A percentile compares a stretch with the other conserved stretches of the same genome.
These are phyloP conservation scores for Sabatieria punctata DNA, from an alignment of 2,888 invertebrate genomes.

Conservation along the genomic window DNA sequence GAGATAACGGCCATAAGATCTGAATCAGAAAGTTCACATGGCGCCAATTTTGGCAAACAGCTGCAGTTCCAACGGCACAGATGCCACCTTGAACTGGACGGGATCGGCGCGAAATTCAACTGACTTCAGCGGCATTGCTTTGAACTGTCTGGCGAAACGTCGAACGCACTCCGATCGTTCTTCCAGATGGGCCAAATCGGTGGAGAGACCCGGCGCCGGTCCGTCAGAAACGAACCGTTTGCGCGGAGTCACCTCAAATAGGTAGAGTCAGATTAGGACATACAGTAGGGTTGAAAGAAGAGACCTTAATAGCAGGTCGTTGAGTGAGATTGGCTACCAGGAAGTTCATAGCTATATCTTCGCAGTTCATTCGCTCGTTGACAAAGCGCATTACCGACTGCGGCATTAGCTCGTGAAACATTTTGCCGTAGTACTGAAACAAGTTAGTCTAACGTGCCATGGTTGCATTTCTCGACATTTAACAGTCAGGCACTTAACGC, in stretches of 20 bases:
- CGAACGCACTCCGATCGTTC: conserved; percentile 78
- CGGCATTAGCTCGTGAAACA: conserved; percentile 70
- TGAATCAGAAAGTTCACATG: no score
- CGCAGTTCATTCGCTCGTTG: conserved; percentile 88
- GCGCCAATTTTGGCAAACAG: no score
- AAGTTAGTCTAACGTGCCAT: no score
- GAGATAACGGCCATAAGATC: no score
- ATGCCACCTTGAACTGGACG: conserved; percentile 57
- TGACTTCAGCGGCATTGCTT: conserved; percentile 64
- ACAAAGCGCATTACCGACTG: conserved; percentile 68
- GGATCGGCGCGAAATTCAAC: conserved; percentile 90
- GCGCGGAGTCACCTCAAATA: conserved; percentile 59
- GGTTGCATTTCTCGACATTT: no score
- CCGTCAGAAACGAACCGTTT: conserved; percentile 95
- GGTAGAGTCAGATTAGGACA: neutral
- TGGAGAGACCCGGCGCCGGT: conserved; percentile 72
- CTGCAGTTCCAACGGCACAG: no score
- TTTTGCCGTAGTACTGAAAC: no score
- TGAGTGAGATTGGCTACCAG: conserved; percentile 77
- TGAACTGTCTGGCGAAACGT: conserved; percentile 56
- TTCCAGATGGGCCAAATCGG: conserved; percentile 71
- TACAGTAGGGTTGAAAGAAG: no score
- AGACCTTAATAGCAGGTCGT: conserved; percentile 64
- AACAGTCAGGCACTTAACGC: no score
- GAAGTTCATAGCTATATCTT: conserved; percentile 96